Conservation (phyloP, 2,888 invertebrate species). For the Glyphotaelius pellucidus region DNA sequence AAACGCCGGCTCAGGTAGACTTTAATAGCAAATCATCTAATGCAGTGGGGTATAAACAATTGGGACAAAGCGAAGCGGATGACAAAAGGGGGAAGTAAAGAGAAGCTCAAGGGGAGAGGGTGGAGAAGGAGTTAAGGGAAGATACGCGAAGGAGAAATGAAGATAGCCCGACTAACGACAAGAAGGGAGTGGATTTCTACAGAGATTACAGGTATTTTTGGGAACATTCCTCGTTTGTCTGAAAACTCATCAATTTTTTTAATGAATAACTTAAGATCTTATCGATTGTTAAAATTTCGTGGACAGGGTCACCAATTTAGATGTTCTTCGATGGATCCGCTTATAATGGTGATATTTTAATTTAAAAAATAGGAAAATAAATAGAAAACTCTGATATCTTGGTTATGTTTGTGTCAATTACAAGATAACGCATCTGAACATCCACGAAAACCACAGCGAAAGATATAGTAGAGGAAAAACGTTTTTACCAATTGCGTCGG, state of each 20-base stretch:
- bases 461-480: too few relatives aligned
- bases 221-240: not conserved
- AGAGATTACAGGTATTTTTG: not conserved
- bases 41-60: not conserved
- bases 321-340: not conserved
- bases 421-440: too few relatives aligned
- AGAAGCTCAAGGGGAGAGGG: not conserved
- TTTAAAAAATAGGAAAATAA: too few relatives aligned
- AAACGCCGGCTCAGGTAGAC: not conserved
- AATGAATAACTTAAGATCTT: not conserved
- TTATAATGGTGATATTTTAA: not conserved
- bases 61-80: not conserved
- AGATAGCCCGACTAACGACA: not conserved
- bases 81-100: not conserved
- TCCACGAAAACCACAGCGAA: too few relatives aligned
- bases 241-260: not conserved
- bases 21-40: constrained; percentile 2
- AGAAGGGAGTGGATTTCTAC: not conserved
- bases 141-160: not conserved
- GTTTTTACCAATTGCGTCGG: too few relatives aligned
- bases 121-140: not conserved
- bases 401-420: too few relatives aligned
- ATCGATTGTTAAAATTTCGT: not conserved
- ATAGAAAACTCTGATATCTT: too few relatives aligned
- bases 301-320: not conserved